Evolutionary conservation across 2,797 vertebrate species (phyloP), one percentile per base, ranked within the genome.

Genomic region (Chromobotia macracanthus): DNA sequence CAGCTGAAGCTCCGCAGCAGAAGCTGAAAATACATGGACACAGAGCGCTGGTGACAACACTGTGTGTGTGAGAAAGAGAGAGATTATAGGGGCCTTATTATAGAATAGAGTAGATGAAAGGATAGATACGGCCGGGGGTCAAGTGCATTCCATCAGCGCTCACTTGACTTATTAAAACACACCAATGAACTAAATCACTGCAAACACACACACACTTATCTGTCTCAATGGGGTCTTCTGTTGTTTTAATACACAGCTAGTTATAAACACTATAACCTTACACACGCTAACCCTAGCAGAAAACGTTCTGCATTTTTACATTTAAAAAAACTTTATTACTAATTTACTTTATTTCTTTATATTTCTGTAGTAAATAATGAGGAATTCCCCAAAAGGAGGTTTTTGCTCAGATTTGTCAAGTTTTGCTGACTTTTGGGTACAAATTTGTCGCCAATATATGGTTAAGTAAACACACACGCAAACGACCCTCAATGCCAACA

Each of bases 31-130:
- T 0, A 60, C 65, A 65, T n/a, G 31, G 41, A 35, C 46, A 31
- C 67, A 56, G 31, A 67, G 12, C 72, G 50, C 25, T 56, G 53
- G 69, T 68, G 56, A 44, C 55, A 41, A 60, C 21, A 70, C 19
- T 3, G 44, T 2, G 8, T 50, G 25, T 72, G 3, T 48, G 19
- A 28, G 35, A 55, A 19, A 56, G 18, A 56, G 58, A 31, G 76
- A 48, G 67, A 60, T 72, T 73, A 67, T 35, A 48, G 46, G 60
- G 80, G 80, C 56, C n/a, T n/a, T n/a, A n/a, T n/a, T 74, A 83
- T 82, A n/a, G 80, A 83, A 80, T 78, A 81, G 78, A 84, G 77
- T 70, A 83, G 85, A 84, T 80, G 77, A 83, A 83, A 83, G 72
- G 46, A 80, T 56, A 79, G 79, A 80, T 77, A 48, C 74, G 83